A percentile compares a stretch with the other conserved stretches of the same genome.
These are phyloP conservation scores for Willisornis vidua DNA, from an alignment of 2,113 vertebrate species.

Conservation along the genomic window DNA sequence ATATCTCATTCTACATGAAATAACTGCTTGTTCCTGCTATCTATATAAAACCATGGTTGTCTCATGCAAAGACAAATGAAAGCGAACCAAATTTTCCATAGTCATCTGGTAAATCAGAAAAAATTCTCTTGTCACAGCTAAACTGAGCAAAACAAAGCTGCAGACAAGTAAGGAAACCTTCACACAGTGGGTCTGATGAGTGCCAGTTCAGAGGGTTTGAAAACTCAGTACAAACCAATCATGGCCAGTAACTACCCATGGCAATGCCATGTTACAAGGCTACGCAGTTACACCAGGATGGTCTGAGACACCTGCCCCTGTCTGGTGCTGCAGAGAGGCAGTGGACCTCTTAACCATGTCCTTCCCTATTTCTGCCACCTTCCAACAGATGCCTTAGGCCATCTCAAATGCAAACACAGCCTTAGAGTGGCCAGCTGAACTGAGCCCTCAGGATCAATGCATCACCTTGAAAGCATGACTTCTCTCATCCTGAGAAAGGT, in stretches of 20 bases:
- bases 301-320: not conserved
- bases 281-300: not conserved
- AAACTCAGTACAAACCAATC: not conserved
- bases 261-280: not conserved
- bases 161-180: not conserved
- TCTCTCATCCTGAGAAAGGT: not conserved
- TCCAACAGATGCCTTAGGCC: rapidly evolving
- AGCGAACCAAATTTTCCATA: not conserved
- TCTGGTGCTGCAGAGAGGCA: not conserved
- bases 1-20: not conserved
- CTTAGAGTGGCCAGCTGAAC: not conserved
- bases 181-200: not conserved
- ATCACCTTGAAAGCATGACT: not conserved
- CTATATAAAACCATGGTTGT: not conserved
- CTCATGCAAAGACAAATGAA: not conserved
- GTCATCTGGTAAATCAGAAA: not conserved
- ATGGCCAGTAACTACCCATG: not conserved
- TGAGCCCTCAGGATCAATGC: not conserved
- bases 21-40: not conserved
- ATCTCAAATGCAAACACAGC: not conserved
- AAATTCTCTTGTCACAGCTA: not conserved
- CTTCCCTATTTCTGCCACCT: not conserved
- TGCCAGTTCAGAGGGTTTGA: not conserved
- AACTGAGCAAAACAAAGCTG: not conserved
- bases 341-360: not conserved